Evolutionary conservation across 2,797 vertebrate species (phyloP).

Genomic region (Poeciliopsis presidionis): DNA sequence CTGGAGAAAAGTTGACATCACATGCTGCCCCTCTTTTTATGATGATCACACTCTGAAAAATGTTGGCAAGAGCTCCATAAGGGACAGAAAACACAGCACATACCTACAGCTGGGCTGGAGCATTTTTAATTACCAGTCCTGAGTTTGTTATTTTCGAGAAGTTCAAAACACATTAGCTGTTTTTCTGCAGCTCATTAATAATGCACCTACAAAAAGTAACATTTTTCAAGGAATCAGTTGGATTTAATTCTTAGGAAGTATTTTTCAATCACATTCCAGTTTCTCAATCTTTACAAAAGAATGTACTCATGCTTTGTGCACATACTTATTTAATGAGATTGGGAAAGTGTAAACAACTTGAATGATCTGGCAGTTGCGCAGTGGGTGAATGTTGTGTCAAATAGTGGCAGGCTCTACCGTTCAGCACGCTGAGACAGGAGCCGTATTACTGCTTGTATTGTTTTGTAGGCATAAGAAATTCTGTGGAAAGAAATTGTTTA

Average conservation of each 20-base stretch:
- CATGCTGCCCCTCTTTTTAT: conserved; percentile 17
- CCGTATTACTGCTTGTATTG: conserved; percentile 17
- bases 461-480: conserved; percentile 25
- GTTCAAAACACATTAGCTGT: not conserved
- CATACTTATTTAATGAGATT: not conserved
- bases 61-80: conserved; percentile 6
- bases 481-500: conserved; percentile 30
- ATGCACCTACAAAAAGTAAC: not conserved
- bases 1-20: conserved; percentile 8
- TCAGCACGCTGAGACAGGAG: conserved; percentile 2
- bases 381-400: conserved; percentile 19
- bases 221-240: not conserved
- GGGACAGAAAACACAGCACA: conserved; percentile 3
- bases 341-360: conserved; percentile 3
- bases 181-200: not conserved
- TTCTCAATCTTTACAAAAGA: conserved; percentile 17
- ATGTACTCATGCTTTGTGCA: not conserved
- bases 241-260: conserved; percentile 19
- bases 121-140: not conserved
- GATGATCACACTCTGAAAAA: conserved; percentile 27
- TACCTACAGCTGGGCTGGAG: not conserved
- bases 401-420: conserved; percentile 21
- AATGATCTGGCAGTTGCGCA: conserved; percentile 22
- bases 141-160: not conserved
- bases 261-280: conserved; percentile 6